Evolutionary conservation across 2,113 vertebrate genomes (phyloP).

Genomic region (Orientallactaga bullata): DNA sequence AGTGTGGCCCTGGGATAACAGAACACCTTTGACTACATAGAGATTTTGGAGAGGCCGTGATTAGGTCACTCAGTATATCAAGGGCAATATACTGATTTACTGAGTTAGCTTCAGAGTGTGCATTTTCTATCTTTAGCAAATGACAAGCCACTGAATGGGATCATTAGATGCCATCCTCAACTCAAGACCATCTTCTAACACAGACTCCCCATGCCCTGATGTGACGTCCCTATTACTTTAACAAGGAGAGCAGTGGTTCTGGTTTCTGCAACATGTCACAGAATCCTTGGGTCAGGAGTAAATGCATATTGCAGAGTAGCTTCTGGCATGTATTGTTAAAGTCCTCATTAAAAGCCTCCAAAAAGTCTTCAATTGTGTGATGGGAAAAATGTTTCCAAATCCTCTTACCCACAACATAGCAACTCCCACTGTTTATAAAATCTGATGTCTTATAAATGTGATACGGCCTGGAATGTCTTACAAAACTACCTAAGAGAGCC

Average conservation of each 20-base stretch:
- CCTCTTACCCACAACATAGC: slow-evolving; percentile 84
- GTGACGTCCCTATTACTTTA: slow-evolving; percentile 75
- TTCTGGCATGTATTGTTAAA: slow-evolving; percentile 83
- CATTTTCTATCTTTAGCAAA: slow-evolving; percentile 76
- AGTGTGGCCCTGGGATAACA: slow-evolving; percentile 6
- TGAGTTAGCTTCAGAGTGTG: slow-evolving; percentile 52
- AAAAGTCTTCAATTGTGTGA: slow-evolving; percentile 81
- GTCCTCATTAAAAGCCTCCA: slow-evolving; percentile 83
- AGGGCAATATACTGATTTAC: slow-evolving; percentile 79
- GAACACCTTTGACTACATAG: slow-evolving; percentile 63
- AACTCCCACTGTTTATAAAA: slow-evolving; percentile 85
- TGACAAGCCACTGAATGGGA: slow-evolving; percentile 56
- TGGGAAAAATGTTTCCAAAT: slow-evolving; percentile 85
- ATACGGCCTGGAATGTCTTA: slow-evolving; percentile 71
- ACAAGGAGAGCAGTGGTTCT: slow-evolving; percentile 79
- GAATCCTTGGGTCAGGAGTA: slow-evolving; percentile 85
- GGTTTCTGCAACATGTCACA: slow-evolving; percentile 77
- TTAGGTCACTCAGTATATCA: slow-evolving; percentile 58
- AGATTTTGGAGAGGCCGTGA: slow-evolving; percentile 67
- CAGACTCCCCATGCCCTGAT: slow-evolving; percentile 68
- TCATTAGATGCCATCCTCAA: slow-evolving; percentile 63
- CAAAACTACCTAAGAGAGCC: slow-evolving; percentile 70
- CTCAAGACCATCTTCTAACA: slow-evolving; percentile 72
- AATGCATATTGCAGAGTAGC: slow-evolving; percentile 82
- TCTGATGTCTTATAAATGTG: slow-evolving; percentile 85